Conservation (phyloP, 2,888 invertebrate species). For the Diarsia brunnea region DNA sequence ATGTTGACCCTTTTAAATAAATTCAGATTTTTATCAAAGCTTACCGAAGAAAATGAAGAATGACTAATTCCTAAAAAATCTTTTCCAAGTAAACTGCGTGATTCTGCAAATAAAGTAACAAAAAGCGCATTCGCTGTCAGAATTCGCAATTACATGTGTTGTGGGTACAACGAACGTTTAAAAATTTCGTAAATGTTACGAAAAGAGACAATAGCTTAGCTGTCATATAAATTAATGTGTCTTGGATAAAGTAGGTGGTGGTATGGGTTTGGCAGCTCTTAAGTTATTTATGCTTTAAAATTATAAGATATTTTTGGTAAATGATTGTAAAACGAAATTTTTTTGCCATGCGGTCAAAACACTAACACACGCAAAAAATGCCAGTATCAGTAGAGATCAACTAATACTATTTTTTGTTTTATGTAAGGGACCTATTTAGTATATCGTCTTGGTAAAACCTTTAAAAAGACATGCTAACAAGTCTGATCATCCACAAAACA, state of each 20-base stretch:
- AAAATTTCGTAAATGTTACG: slow-evolving; percentile 84
- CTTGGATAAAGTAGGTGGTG: slow-evolving; percentile 49
- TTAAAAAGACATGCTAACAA: background rate
- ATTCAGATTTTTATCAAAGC: slow-evolving; percentile 76
- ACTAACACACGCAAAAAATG: too few species aligned
- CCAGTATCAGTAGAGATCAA: too few species aligned
- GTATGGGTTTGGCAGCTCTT: slow-evolving; percentile 26
- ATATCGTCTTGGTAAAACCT: background rate
- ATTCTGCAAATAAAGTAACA: slow-evolving; percentile 86
- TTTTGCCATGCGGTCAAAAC: background rate
- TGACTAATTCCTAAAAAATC: slow-evolving; percentile 87
- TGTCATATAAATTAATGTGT: slow-evolving; percentile 86
- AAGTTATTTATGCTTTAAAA: slow-evolving; percentile 1
- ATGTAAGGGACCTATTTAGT: background rate
- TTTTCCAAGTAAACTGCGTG: slow-evolving; percentile 86
- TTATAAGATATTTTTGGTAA: background rate
- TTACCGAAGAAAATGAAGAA: slow-evolving; percentile 69
- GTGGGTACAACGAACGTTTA: slow-evolving; percentile 69
- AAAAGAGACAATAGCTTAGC: slow-evolving; percentile 84
- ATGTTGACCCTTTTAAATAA: slow-evolving; percentile 61
- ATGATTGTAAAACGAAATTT: background rate
- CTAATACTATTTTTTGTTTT: background rate
- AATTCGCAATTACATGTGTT: slow-evolving; percentile 81
- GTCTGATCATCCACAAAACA: background rate
- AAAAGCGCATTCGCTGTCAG: slow-evolving; percentile 78